A percentile compares a stretch with the other conserved stretches of the same genome.
These are phyloP conservation scores for Agrochola litura DNA, from an alignment of 2,888 invertebrate genomes.

Conservation along the genomic window DNA sequence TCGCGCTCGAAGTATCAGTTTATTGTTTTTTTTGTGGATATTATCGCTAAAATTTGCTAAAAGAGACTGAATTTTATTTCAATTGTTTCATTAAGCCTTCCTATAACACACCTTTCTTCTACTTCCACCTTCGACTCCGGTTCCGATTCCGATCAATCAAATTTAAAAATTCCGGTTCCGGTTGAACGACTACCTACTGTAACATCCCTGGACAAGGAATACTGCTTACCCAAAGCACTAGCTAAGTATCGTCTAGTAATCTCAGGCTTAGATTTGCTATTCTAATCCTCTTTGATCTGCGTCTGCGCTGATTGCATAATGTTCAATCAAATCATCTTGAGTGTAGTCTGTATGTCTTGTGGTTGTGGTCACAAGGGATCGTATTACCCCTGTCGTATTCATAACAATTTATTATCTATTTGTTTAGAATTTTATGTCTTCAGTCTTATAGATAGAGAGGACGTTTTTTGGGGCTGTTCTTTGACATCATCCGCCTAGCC, in stretches of 20 bases:
- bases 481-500: not conserved
- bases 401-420: not conserved
- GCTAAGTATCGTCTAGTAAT: not conserved
- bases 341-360: constrained; percentile 12
- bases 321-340: not conserved
- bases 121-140: too few relatives aligned
- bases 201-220: too few relatives aligned
- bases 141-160: too few relatives aligned
- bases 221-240: not conserved
- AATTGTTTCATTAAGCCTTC: too few relatives aligned
- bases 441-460: not conserved
- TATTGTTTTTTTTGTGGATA: too few relatives aligned
- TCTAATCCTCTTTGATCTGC: not conserved
- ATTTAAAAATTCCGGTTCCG: too few relatives aligned
- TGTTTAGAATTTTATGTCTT: constrained; percentile 3
- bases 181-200: too few relatives aligned
- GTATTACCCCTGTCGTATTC: not conserved
- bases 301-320: not conserved
- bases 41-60: too few relatives aligned
- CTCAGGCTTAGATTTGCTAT: too few relatives aligned
- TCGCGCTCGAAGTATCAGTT: too few relatives aligned
- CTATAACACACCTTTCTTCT: too few relatives aligned
- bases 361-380: constrained; percentile 2
- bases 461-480: not conserved
- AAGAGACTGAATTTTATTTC: too few relatives aligned